Evolutionary conservation across 2,113 vertebrate genomes (phyloP), one percentile per base, ranked within the genome.

Genomic region (Australoheros scitulus): DNA sequence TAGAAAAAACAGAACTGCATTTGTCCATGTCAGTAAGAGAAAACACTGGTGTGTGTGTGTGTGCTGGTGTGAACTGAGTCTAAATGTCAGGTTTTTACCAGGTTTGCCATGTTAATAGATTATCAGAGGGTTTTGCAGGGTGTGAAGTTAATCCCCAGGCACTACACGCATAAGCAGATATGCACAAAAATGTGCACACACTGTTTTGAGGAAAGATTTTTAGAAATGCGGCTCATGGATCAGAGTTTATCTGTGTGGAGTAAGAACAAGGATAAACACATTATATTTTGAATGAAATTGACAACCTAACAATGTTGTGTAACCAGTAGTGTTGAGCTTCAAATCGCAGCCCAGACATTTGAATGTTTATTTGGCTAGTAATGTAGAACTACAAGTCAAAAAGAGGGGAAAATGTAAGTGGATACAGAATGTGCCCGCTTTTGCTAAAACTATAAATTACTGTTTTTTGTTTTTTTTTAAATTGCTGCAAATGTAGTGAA

Each of bases 91-190:
- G 55, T 83, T 88, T 91, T 87, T 58, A 80, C 79, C 5, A 32
- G 64, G 64, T 70, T 18, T 55, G 74, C 91, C 92, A 93, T 94
- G 93, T 79, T 89, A 81, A 77, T 87, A 92, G 91, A 94, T 92
- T 93, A 93, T 91, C 76, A 80, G 61, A 82, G 81, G 75, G 64
- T 83, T 89, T 88, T 78, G 91, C 82, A 87, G 79, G 81, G 52
- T 72, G 58, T 50, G 65, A 77, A 70, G 74, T 83, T 92, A 93
- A 93, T 94, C 93, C 82, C 38, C 2, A 2, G 43, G 22, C 61
- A 89, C 17, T 17, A 6, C 58, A 47, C 77, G 81, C 50, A 77
- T 24, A 34, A 26, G 18, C 5, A 38, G 72, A 80, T 72, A 80
- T 38, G 47, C 29, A 63, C 78, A 70, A 32, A 84, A 6, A n/a